A percentile compares a stretch with the other conserved stretches of the same genome.
Conservation (phyloP, 1,140 invertebrate genomes). For the Cylas formicarius region DNA sequence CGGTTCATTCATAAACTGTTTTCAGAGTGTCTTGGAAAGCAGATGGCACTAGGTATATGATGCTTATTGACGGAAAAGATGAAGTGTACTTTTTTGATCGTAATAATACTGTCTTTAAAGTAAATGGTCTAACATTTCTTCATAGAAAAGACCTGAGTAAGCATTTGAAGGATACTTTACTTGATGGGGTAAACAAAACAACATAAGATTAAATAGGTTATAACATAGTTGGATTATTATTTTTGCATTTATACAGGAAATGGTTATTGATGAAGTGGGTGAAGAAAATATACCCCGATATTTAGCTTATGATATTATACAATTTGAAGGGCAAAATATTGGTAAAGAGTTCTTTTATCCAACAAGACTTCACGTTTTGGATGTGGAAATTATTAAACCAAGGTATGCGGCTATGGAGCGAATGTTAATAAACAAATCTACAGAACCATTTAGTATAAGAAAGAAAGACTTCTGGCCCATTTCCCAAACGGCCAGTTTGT, state of each 20-base stretch:
- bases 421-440: slow-evolving; percentile 64
- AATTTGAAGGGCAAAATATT: slow-evolving; percentile 73
- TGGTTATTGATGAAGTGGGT: slow-evolving; percentile 85
- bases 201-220: no score
- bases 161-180: slow-evolving; percentile 73
- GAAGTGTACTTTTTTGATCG: slow-evolving; percentile 92
- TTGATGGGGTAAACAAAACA: slow-evolving; percentile 75
- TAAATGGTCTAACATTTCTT: slow-evolving; percentile 72
- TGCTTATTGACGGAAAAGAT: slow-evolving; percentile 81
- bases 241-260: slow-evolving; percentile 59
- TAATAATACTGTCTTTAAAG: slow-evolving; percentile 90
- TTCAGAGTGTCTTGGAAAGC: slow-evolving; percentile 95
- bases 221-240: not conserved
- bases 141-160: slow-evolving; percentile 61
- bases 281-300: slow-evolving; percentile 75
- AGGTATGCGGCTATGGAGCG: slow-evolving; percentile 66
- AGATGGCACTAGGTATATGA: slow-evolving; percentile 96
- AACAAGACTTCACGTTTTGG: slow-evolving; percentile 69
- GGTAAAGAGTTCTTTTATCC: slow-evolving; percentile 70
- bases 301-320: slow-evolving; percentile 92
- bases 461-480: slow-evolving; percentile 87
- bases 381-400: slow-evolving; percentile 59
- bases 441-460: slow-evolving; percentile 83
- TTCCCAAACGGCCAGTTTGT: slow-evolving; percentile 55
- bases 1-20: not conserved